These are phyloP conservation scores for Colletes gigas DNA, from an alignment of 1,140 invertebrate genomes.

Conservation along the genomic window DNA sequence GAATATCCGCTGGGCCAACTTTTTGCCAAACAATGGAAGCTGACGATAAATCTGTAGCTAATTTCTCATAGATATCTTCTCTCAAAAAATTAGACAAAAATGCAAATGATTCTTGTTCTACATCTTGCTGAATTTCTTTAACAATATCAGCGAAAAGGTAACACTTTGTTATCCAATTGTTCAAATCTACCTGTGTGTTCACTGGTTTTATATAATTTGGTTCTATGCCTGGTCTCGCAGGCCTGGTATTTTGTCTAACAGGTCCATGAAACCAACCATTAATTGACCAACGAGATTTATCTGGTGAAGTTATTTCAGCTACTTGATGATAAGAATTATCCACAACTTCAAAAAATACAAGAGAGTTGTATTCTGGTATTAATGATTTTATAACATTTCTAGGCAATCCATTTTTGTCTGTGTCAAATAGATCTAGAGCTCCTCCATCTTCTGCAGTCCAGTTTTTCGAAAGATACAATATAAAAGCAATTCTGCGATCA, in stretches of 20 bases:
- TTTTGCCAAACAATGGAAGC: slow-evolving; percentile 82
- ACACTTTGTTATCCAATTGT: slow-evolving; percentile 78
- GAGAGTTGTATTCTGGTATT: slow-evolving; percentile 85
- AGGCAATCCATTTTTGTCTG: slow-evolving; percentile 83
- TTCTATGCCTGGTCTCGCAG: slow-evolving; percentile 41
- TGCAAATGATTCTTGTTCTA: slow-evolving; percentile 83
- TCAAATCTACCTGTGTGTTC: slow-evolving; percentile 68
- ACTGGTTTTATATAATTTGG: slow-evolving; percentile 59
- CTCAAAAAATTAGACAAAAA: slow-evolving; percentile 82
- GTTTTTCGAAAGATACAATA: slow-evolving; percentile 84
- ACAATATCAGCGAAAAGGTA: slow-evolving; percentile 80
- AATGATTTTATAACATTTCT: slow-evolving; percentile 81
- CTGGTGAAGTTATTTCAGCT: slow-evolving; percentile 84
- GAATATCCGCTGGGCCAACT: slow-evolving; percentile 84
- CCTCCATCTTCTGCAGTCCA: slow-evolving; percentile 86
- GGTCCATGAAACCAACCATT: slow-evolving; percentile 90
- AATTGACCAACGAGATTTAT: slow-evolving; percentile 85
- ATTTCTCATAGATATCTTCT: slow-evolving; percentile 76
- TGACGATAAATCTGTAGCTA: slow-evolving; percentile 78
- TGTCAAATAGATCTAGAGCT: slow-evolving; percentile 84
- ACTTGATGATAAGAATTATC: slow-evolving; percentile 84
- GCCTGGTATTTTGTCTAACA: slow-evolving; percentile 24
- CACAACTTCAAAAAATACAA: slow-evolving; percentile 87
- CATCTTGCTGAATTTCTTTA: slow-evolving; percentile 81
- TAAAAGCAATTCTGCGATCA: slow-evolving; percentile 87